Evolutionary conservation across 2,113 vertebrate genomes (phyloP), one percentile per base, ranked within the genome.

Genomic region (Dendrocopos noguchii): DNA sequence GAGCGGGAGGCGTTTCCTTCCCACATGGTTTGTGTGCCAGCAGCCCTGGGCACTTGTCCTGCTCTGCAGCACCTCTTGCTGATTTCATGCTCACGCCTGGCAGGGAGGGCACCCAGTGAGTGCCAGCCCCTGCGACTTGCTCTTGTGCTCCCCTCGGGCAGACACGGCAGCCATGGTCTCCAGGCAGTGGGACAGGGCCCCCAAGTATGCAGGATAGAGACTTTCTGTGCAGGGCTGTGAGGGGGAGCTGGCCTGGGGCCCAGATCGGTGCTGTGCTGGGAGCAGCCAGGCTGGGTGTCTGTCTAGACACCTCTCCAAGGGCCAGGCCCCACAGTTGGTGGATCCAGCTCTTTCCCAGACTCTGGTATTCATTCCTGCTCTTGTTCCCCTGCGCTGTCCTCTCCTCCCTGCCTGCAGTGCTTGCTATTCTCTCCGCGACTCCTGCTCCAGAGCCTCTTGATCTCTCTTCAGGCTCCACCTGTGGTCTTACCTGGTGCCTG

Each of bases 311-410:
- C 61, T 81, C 70, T 77, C 27, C 0, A 0, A 50, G 82, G 65
- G 24, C 46, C 46, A 52, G 55, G 64, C 67, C 64, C 2, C 0
- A 12, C 72, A 55, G 60, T 67, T 68, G 78, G 39, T 84, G 59
- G 72, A 44, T 88, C 61, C 83, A 87, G 80, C n/a, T 66, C 63
- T 77, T 94, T 84, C 80, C 95, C 91, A 93, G 91, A 63, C 95
- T 65, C 65, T 4, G 28, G 74, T 93, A n/a, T 67, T 81, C 36
- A 25, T 55, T 33, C 4, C 10, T 60, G 21, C 76, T 79, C 71
- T 73, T 55, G 66, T 81, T 22, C 34, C 29, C 47, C 28, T 13
- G 4, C 15, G 57, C 61, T 52, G 42, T 60, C 73, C 80, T 65
- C 66, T n/a, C 24, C 66, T 87, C 39, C 44, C n/a, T 34, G 57